Evolutionary conservation across 1,140 invertebrate genomes (phyloP), one percentile per base, ranked within the genome.

Genomic region (Bicyclus anynana): DNA sequence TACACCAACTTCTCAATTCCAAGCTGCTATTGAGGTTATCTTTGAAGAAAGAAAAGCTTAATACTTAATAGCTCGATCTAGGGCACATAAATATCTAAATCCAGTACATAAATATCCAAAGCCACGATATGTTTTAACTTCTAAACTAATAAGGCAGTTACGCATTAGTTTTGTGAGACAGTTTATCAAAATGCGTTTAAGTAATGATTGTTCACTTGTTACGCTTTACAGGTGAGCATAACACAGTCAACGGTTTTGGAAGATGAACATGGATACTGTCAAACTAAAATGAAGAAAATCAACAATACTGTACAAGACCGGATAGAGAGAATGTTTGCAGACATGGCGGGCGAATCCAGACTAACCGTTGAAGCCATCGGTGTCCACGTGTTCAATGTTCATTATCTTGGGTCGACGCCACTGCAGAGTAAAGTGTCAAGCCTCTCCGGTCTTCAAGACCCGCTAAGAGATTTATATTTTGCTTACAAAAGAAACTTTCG

Each of bases 271-370:
- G 71, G 65, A 20, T 89, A 86, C 64, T 84, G 77, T 51, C 78
- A 80, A 37, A 82, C 66, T 38, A 82, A 78, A 65, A 75, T 81
- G 17, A 80, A 80, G 46, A 84, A 75, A 21, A 78, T 80, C 52
- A 87, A 93, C 69, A 95, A 95, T 67, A 94, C 92, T 13, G 95
- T 96, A 3, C 95, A 97, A 77, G 94, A 94, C 7, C 92, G 94
- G 57, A 96, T 97, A 71, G 95, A 96, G 76, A 93, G 94, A 67
- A 95, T 97, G 91, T 96, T 97, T 73, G 93, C 93, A 16, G 95
- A 96, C 56, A 93, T 95, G 68, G 93, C 94, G 9, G 92, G 93
- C 68, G 93, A 92, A 75, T 84, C 81, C 6, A 79, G 76, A 38
- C 91, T 74, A 72, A 85, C 69, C 59, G 86, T 69, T 3, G 81